Percentiles rank a stretch among this genome's conserved stretches.
Conservation (phyloP, 1,140 invertebrate species). For the Galendromus occidentalis region DNA sequence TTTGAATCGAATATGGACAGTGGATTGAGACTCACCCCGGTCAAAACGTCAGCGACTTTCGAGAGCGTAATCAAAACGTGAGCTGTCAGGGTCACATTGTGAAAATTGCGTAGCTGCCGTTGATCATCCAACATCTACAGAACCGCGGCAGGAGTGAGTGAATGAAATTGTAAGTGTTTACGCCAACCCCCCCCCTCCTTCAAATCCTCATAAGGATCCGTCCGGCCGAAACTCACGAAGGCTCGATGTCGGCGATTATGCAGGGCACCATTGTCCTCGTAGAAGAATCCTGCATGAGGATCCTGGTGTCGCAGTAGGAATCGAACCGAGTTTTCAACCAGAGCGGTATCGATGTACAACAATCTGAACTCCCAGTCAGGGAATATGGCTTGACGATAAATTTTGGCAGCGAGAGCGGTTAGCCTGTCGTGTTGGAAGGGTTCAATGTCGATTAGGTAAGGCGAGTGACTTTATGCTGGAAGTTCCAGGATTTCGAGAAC, state of each 20-base stretch:
- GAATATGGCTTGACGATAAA: constrained; percentile 30
- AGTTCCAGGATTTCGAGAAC: no score
- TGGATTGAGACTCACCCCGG: not conserved
- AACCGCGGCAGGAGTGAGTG: no score
- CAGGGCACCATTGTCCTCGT: constrained; percentile 23
- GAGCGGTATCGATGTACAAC: constrained; percentile 28
- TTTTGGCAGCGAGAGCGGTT: constrained; percentile 31
- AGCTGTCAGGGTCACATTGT: constrained; percentile 32
- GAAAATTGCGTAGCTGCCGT: constrained; percentile 11
- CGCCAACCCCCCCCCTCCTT: no score
- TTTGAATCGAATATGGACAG: not conserved
- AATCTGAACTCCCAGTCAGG: constrained; percentile 36
- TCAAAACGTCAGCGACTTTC: constrained; percentile 24
- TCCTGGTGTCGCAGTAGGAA: constrained; percentile 32
- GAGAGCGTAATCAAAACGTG: constrained; percentile 33
- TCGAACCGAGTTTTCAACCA: constrained; percentile 25
- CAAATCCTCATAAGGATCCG: no score
- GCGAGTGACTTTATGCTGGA: no score
- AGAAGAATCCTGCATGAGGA: constrained; percentile 28
- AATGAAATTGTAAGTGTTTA: no score
- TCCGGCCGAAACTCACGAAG: not conserved
- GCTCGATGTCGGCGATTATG: constrained; percentile 2
- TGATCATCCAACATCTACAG: constrained; percentile 21
- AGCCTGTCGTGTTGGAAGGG: no score
- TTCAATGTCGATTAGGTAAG: no score